Evolutionary conservation across 1,140 invertebrate species (phyloP).

Genomic region (Halictus rubicundus): DNA sequence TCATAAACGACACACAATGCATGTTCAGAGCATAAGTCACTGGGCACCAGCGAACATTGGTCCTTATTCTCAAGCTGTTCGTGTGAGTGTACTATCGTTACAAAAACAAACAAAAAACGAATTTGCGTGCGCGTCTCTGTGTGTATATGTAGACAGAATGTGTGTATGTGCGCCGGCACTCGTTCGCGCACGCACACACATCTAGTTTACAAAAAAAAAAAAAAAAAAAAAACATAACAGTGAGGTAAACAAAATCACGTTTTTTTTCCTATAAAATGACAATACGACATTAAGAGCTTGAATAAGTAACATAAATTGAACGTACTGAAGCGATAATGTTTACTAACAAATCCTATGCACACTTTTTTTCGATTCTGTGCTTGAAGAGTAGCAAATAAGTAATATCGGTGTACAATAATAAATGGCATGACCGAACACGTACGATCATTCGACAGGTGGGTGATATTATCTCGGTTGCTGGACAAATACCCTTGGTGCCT

Average conservation of each 20-base stretch:
- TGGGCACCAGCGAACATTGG: conserved; percentile 98
- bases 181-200: conserved; percentile 46
- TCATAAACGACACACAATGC: conserved; percentile 87
- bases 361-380: background rate
- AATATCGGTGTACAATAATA: background rate
- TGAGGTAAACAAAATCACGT: conserved; percentile 46
- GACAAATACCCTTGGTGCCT: conserved; percentile 94
- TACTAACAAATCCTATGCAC: background rate
- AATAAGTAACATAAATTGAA: conserved; percentile 25
- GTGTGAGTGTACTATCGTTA: conserved; percentile 80
- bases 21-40: conserved; percentile 96
- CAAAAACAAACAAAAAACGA: conserved; percentile 18
- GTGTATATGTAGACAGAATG: conserved; percentile 35
- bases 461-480: conserved; percentile 92
- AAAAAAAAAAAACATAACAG: conserved; percentile 24
- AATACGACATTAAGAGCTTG: conserved; percentile 25
- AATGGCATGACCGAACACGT: conserved; percentile 1
- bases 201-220: conserved; percentile 41
- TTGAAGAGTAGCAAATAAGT: background rate
- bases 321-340: background rate
- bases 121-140: conserved; percentile 43
- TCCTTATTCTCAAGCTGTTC: conserved; percentile 95
- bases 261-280: conserved; percentile 44
- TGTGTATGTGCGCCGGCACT: conserved; percentile 39
- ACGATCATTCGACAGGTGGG: conserved; percentile 82